Percentiles rank a stretch among this genome's conserved stretches.
phyloP scores from a whole-genome alignment of 2,888 invertebrate species.

The Cotesia congregata region DNA sequence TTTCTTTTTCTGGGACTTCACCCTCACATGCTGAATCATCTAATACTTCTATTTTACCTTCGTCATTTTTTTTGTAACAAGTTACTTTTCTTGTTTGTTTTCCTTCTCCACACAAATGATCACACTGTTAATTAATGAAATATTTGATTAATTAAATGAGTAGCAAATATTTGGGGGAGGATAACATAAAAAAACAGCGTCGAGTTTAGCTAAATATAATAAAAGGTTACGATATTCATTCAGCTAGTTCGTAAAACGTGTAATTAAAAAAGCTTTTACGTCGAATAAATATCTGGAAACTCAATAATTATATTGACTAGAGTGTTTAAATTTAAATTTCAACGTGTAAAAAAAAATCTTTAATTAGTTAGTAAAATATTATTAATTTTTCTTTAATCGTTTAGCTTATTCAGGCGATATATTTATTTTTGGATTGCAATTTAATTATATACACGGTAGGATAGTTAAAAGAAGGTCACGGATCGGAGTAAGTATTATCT shows the following conservation, averaged over 20 bases:
- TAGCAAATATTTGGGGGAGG: neutral
- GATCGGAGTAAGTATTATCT: neutral
- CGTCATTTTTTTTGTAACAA: conserved; percentile 79
- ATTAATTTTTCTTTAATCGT: neutral
- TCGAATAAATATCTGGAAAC: neutral
- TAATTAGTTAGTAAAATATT: neutral
- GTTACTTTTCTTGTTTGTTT: conserved; percentile 84
- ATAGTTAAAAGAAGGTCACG: neutral
- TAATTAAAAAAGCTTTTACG: neutral
- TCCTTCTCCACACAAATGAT: conserved; percentile 92
- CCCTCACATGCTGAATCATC: conserved; percentile 77
- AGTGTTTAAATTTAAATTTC: neutral
- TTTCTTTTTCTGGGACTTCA: conserved; percentile 80
- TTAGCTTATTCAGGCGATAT: neutral
- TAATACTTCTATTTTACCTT: conserved; percentile 78
- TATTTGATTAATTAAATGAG: neutral
- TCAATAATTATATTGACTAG: neutral
- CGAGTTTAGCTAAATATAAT: neutral
- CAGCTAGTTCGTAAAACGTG: neutral
- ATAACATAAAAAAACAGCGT: neutral
- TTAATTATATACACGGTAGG: neutral
- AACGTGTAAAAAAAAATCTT: neutral
- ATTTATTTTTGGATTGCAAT: neutral
- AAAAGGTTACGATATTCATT: neutral
- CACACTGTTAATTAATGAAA: conserved; percentile 76